phyloP scores from a whole-genome alignment of 1,140 invertebrate genomes.

The Trachelipus rathkii region DNA sequence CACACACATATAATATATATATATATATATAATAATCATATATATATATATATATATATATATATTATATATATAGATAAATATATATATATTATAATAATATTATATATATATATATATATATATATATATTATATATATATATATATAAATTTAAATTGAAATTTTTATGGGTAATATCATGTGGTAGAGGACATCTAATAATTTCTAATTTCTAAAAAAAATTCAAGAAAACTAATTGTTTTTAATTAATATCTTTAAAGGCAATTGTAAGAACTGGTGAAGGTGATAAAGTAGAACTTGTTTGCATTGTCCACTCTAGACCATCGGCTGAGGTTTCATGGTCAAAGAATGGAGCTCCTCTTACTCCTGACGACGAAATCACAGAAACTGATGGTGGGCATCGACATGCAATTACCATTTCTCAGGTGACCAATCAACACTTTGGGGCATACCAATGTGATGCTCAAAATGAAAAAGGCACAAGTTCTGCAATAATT shows the following conservation, averaged over 20 bases:
- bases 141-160: too few relatives aligned
- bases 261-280: conserved; percentile 39
- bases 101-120: too few relatives aligned
- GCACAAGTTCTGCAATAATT: not conserved
- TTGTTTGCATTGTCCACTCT: conserved; percentile 41
- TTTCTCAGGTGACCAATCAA: conserved; percentile 35
- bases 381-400: conserved; percentile 28
- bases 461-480: conserved; percentile 32
- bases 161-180: too few relatives aligned
- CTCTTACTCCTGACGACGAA: conserved; percentile 26
- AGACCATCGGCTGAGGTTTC: conserved; percentile 34
- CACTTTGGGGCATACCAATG: conserved; percentile 41
- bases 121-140: too few relatives aligned
- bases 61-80: too few relatives aligned
- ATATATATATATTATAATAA: too few relatives aligned
- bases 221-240: not conserved
- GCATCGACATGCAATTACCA: conserved; percentile 40
- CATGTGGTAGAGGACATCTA: too few relatives aligned
- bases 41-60: too few relatives aligned
- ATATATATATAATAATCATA: too few relatives aligned
- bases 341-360: conserved; percentile 22
- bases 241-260: not conserved
- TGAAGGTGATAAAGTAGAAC: conserved; percentile 40
- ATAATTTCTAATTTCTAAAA: too few relatives aligned
- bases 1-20: too few relatives aligned